A percentile compares a stretch with the other conserved stretches of the same genome.
phyloP scores from a whole-genome alignment of 1,140 invertebrate species.

The Aphaenogaster floridana region DNA sequence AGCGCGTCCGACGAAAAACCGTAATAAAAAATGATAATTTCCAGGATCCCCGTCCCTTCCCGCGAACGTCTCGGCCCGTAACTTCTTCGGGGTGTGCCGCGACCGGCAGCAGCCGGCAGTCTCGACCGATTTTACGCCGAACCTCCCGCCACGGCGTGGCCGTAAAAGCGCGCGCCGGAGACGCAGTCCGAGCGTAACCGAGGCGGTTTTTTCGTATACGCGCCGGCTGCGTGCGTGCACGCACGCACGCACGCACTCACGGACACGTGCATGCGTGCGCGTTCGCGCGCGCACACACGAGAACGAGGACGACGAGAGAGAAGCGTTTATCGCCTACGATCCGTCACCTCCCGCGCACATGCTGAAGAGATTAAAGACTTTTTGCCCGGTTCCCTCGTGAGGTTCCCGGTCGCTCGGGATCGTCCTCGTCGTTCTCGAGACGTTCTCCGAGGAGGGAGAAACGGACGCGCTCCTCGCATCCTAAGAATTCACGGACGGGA shows the following conservation, averaged over 20 bases:
- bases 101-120: constrained; percentile 13
- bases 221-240: not conserved
- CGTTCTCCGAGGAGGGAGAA: constrained; percentile 34
- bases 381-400: constrained; percentile 66
- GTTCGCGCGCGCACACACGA: not conserved
- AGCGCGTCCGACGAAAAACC: not conserved
- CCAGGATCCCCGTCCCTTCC: not conserved
- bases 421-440: constrained; percentile 47
- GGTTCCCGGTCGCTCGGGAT: constrained; percentile 29
- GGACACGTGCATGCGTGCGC: not conserved
- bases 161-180: constrained; percentile 53
- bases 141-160: constrained; percentile 33
- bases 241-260: not conserved
- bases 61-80: not conserved
- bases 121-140: constrained; percentile 44
- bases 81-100: not conserved
- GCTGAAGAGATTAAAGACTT: constrained; percentile 81
- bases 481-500: constrained; percentile 51
- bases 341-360: constrained; percentile 77
- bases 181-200: constrained; percentile 45
- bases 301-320: constrained; percentile 49
- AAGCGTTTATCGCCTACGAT: constrained; percentile 74
- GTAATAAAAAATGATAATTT: constrained; percentile 32
- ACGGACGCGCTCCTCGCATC: constrained; percentile 23
- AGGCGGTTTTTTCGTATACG: constrained; percentile 47